Evolutionary conservation across 1,140 invertebrate genomes (phyloP), one percentile per base, ranked within the genome.

Genomic region (Nymphalis io): DNA sequence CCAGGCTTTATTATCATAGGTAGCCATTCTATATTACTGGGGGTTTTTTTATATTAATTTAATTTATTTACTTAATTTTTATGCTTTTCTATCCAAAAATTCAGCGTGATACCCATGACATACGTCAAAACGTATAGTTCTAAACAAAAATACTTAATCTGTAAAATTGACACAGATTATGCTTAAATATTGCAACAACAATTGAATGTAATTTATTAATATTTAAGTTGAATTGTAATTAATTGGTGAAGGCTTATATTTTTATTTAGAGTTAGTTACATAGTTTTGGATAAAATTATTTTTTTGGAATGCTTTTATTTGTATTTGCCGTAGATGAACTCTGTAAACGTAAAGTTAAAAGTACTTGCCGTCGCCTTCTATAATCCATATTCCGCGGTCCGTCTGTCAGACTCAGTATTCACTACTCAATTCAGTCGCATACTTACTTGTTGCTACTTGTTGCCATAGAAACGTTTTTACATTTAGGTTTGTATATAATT

Each of bases 1-100:
- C 96, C 98, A 99, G 71, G 96, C 95, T 91, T 95, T 95, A 88
- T 98, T 97, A 87, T 98, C 97, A 87, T 98, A 98, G 60, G 98
- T 94, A 72, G 97, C 97, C 97, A 98, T 98, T 57, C 51, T 73
- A 33, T 46, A 27, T 46, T 46, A 3, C 5, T 4, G 8, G n/a
- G 15, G 15, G 48, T 53, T 62, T 44, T 42, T 71, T 53, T 42
- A 68, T 65, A 44, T 46, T 46, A 68, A 63, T 74, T 58, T 63
- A 40, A 60, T 51, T 38, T 61, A 60, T 64, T 68, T 60, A 72
- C 38, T 69, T 40, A 40, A 65, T 44, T 70, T 73, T 39, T 33
- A 62, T 58, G 60, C 61, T 69, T 58, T 63, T 58, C 44, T 18
- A 48, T 57, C 60, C 51, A 58, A 70, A 60, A 58, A 58, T 58